phyloP scores from a whole-genome alignment of 2,888 invertebrate genomes.

The Rhogogaster chlorosoma region DNA sequence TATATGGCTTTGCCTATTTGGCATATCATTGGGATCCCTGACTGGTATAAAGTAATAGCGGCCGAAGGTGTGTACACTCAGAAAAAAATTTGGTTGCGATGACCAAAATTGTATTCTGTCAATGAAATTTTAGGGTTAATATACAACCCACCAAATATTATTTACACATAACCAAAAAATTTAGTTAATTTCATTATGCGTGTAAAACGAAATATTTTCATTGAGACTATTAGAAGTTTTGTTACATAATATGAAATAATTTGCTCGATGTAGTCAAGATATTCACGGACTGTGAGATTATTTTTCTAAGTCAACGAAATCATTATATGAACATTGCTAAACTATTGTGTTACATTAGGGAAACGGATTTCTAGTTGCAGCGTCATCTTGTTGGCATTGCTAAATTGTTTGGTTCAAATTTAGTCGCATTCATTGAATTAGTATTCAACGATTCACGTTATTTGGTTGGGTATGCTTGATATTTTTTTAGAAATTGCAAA shows the following conservation, averaged over 20 bases:
- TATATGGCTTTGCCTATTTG: no score
- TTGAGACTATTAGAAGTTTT: slow-evolving; percentile 1
- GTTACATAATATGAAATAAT: slow-evolving; percentile 22
- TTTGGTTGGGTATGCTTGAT: not conserved
- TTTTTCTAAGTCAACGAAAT: slow-evolving; percentile 1
- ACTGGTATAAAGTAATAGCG: no score
- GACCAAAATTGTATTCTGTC: not conserved
- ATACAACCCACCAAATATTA: slow-evolving; percentile 32
- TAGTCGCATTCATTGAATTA: not conserved
- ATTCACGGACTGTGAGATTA: not conserved
- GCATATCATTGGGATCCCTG: no score
- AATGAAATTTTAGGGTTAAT: slow-evolving; percentile 15
- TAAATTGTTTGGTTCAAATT: not conserved
- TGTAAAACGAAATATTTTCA: not conserved
- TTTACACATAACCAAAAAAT: not conserved
- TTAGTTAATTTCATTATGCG: not conserved
- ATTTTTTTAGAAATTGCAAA: not conserved
- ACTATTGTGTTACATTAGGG: not conserved
- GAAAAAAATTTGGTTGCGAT: slow-evolving; percentile 14
- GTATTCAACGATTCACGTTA: not conserved
- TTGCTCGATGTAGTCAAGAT: not conserved
- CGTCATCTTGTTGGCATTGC: not conserved
- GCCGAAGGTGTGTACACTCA: no score
- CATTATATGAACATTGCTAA: not conserved
- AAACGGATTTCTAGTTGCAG: slow-evolving; percentile 1